Percentiles rank a stretch among this genome's conserved stretches.
Conservation (phyloP, 2,113 vertebrate genomes). For the Galbula dea region DNA sequence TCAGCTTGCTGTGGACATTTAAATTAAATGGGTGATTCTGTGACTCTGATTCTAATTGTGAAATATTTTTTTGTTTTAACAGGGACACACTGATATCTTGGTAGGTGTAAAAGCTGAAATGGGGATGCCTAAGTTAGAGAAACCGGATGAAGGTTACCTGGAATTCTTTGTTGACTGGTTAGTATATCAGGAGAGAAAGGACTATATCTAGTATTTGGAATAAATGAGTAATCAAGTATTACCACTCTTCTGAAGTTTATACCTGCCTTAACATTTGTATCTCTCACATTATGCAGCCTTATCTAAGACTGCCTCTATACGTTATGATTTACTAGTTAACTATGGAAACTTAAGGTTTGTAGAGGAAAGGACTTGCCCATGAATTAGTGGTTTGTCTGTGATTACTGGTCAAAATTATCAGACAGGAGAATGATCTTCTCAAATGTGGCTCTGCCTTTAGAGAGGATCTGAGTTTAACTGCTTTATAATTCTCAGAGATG, state of each 20-base stretch:
- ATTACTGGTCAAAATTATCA: no score
- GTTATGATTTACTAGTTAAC: no score
- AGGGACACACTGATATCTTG: conserved; percentile 93
- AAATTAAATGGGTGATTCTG: neutral
- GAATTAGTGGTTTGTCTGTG: no score
- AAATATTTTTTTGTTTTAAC: neutral
- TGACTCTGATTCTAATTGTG: neutral
- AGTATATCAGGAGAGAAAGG: conserved; percentile 37
- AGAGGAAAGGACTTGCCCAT: no score
- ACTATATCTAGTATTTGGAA: neutral
- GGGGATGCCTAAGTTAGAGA: conserved; percentile 85
- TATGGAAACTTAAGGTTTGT: no score
- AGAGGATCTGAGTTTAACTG: no score
- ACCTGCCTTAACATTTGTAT: no score
- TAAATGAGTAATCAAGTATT: neutral
- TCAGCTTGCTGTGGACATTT: neutral
- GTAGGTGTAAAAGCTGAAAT: conserved; percentile 96
- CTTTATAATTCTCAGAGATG: no score
- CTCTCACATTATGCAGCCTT: no score
- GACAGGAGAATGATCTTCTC: no score
- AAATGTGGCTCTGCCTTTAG: no score
- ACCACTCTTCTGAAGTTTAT: neutral
- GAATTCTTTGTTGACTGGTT: conserved; percentile 98
- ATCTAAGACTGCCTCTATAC: no score
- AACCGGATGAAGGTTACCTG: conserved; percentile 88